Evolutionary conservation across 2,797 vertebrate species (phyloP).

Genomic region (Sebastes taczanowskii): DNA sequence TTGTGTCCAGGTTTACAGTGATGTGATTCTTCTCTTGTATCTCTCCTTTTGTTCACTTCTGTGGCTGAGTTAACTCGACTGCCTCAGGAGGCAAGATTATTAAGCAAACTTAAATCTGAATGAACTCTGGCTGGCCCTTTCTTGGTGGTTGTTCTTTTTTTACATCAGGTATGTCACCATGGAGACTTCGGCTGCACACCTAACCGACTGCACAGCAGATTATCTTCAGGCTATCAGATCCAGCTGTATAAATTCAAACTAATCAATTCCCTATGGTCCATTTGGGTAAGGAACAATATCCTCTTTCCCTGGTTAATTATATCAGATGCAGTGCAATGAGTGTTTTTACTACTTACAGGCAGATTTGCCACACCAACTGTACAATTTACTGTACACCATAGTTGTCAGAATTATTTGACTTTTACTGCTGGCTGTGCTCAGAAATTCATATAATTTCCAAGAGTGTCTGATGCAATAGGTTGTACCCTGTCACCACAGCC

Average conservation of each 20-base stretch:
- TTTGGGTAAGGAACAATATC: not conserved
- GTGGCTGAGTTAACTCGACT: not conserved
- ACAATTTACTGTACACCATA: not conserved
- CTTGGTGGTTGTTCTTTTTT: not conserved
- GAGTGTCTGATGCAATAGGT: constrained; percentile 1
- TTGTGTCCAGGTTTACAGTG: not conserved
- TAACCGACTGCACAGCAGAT: not conserved
- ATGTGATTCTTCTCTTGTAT: not conserved
- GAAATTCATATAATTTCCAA: not conserved
- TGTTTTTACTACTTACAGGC: not conserved
- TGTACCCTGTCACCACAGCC: not conserved
- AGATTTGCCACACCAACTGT: not conserved
- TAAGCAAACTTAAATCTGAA: not conserved
- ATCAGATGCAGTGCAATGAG: not conserved
- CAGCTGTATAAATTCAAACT: not conserved
- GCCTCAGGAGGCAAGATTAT: not conserved
- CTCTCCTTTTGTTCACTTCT: not conserved
- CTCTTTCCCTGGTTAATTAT: not conserved
- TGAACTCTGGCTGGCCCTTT: not conserved
- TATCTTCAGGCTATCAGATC: not conserved
- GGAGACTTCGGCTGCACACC: not conserved
- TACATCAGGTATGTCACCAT: not conserved
- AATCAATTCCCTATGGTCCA: not conserved
- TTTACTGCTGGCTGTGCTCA: not conserved
- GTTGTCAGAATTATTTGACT: not conserved